These are phyloP conservation scores for Tenthredo mesomela DNA, from an alignment of 2,888 invertebrate species.

Conservation along the genomic window DNA sequence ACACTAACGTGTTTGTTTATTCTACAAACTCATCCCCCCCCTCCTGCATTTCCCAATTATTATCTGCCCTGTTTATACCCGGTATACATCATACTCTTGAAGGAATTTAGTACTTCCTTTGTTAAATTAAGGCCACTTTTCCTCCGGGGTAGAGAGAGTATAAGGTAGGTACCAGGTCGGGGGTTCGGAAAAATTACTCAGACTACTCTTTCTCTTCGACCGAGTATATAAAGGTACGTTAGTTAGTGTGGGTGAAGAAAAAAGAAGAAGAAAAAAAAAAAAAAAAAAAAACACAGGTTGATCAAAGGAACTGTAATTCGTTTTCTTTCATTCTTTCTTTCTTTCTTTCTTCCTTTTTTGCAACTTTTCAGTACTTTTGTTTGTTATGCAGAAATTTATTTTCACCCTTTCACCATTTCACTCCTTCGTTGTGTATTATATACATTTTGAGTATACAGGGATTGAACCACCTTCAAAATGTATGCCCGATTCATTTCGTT, in stretches of 20 bases:
- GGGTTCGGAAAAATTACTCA: not conserved
- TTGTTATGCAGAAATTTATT: not conserved
- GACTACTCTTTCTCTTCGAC: constrained; percentile 3
- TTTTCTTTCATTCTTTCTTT: not conserved
- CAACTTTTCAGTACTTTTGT: not conserved
- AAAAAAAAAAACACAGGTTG: not conserved
- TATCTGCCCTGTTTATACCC: not conserved
- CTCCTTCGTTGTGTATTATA: not conserved
- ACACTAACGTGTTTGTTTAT: not conserved
- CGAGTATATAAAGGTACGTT: not conserved
- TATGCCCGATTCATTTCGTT: not conserved
- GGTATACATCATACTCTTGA: constrained; percentile 25
- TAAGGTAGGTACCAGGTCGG: not conserved
- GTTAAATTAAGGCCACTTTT: constrained; percentile 44
- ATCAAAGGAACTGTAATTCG: constrained; percentile 9
- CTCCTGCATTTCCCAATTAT: constrained; percentile 55
- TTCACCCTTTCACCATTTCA: not conserved
- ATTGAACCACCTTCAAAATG: not conserved
- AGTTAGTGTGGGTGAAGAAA: not conserved
- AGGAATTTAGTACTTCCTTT: constrained; percentile 45
- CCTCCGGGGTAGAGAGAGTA: not conserved
- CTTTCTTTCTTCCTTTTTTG: not conserved
- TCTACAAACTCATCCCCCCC: constrained; percentile 56
- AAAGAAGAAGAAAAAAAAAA: not conserved
- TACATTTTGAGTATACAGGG: not conserved